Base-by-base conservation (phyloP, 2,888 invertebrate genomes). In the Ennomos erosarius region DNA sequence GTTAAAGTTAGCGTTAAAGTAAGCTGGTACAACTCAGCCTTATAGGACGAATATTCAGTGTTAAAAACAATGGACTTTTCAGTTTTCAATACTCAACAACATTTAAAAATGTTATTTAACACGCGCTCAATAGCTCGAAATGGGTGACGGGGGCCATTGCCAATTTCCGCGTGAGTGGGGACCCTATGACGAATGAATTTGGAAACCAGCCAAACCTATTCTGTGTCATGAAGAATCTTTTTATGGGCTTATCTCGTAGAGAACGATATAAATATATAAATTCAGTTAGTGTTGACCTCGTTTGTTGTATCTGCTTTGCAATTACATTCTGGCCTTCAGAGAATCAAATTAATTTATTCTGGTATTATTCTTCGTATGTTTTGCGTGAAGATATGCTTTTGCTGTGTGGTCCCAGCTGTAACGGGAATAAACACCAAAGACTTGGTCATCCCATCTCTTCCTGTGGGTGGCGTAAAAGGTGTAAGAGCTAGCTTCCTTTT, bases 181-280 rank as follows among this genome's bases (percentile, higher is more conserved):
- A 59, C 43, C 65, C 65, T 64, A 75, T 79, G 81, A 84, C 73
- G 71, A 71, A 85, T 75, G 75, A 71, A 69, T 55, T 74, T 86
- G 85, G 86, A 55, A 47, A 80, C 71, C 55, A 36, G 84, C 86
- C 86, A 86, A 76, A 72, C 63, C 78, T 76, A 79, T 79, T 77
- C 73, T 74, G 65, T 63, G 69, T 71, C 79, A 78, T 81, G 76
- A 78, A 75, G 76, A 78, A 73, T 77, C 68, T 75, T 65, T 79
- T 74, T 73, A 74, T 66, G 55, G 63, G 57, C 59, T 63, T 46
- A 62, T 59, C 67, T 67, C 59, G 59, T 71, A 62, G 59, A 36
- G 47, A 38, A 55, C 46, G 37, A 42, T 55, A 55, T 59, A 60
- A 55, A 67, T 71, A 43, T 55, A 59, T 59, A 60, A 55, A 67